Evolutionary conservation across 2,797 vertebrate genomes (phyloP).

Genomic region (Hoplostethus mediterraneus): DNA sequence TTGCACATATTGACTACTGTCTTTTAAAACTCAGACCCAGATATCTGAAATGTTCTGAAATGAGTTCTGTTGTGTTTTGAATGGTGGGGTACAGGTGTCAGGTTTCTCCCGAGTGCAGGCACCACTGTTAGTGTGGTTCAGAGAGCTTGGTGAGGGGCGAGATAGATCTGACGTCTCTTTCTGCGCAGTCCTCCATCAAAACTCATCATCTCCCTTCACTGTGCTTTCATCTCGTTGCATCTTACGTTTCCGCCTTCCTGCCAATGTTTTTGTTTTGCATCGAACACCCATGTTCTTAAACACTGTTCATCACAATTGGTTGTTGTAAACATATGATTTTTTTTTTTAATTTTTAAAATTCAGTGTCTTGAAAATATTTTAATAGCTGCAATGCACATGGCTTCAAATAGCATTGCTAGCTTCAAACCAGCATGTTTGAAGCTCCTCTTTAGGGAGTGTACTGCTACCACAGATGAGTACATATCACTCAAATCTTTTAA

Average conservation of each 20-base stretch:
- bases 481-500: constrained; percentile 76
- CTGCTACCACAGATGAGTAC: constrained; percentile 71
- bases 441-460: constrained; percentile 61
- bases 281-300: constrained; percentile 65
- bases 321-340: constrained; percentile 51
- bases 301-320: constrained; percentile 61
- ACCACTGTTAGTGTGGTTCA: constrained; percentile 4
- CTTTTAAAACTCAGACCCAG: constrained; percentile 35
- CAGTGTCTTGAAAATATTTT: constrained; percentile 40
- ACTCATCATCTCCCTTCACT: constrained; percentile 39
- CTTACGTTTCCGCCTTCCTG: constrained; percentile 46
- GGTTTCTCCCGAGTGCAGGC: constrained; percentile 5
- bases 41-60: constrained; percentile 21
- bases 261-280: constrained; percentile 72
- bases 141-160: constrained; percentile 34
- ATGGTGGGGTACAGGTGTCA: constrained; percentile 45
- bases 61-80: constrained; percentile 23
- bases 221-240: constrained; percentile 41
- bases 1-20: constrained; percentile 76
- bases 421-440: constrained; percentile 80
- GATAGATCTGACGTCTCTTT: constrained; percentile 29
- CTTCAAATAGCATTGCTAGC: constrained; percentile 50
- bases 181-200: constrained; percentile 55
- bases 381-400: constrained; percentile 57
- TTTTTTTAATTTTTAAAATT: constrained; percentile 38